These are phyloP conservation scores for Dryadula phaetusa DNA, from an alignment of 2,888 invertebrate species.

Conservation along the genomic window DNA sequence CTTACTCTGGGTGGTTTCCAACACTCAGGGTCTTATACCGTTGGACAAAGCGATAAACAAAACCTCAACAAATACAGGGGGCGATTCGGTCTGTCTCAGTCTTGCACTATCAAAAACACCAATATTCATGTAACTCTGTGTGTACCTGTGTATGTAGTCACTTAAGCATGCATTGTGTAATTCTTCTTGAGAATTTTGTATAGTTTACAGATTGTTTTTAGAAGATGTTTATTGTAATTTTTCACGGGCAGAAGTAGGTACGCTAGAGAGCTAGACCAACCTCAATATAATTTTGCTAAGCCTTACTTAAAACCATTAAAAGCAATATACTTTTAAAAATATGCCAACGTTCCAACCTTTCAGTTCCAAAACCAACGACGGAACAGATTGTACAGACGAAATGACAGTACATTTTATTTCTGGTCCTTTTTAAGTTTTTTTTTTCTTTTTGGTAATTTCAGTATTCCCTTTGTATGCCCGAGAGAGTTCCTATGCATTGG, in stretches of 20 bases:
- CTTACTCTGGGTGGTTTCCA: constrained; percentile 70
- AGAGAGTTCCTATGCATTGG: constrained; percentile 84
- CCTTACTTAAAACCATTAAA: background rate
- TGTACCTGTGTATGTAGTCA: constrained; percentile 73
- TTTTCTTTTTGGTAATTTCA: constrained; percentile 73
- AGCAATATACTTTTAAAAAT: background rate
- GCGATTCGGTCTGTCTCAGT: constrained; percentile 81
- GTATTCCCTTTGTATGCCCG: constrained; percentile 84
- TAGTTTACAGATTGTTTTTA: constrained; percentile 46
- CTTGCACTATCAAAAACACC: constrained; percentile 68
- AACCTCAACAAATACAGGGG: constrained; percentile 78
- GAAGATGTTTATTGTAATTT: constrained; percentile 44
- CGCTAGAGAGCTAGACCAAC: constrained; percentile 48
- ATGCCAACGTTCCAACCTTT: constrained; percentile 5
- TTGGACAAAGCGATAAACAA: constrained; percentile 83
- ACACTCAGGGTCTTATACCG: constrained; percentile 80
- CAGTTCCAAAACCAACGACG: constrained; percentile 23
- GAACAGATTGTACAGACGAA: constrained; percentile 35
- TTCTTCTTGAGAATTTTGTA: constrained; percentile 52
- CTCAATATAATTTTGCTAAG: constrained; percentile 3
- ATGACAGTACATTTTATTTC: constrained; percentile 36
- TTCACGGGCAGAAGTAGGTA: constrained; percentile 46
- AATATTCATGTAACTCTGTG: constrained; percentile 68
- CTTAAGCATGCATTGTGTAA: constrained; percentile 74
- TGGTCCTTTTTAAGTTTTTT: constrained; percentile 60